Evolutionary conservation across 2,797 vertebrate species (phyloP), one percentile per base, ranked within the genome.

Genomic region (Eremophila alpestris): DNA sequence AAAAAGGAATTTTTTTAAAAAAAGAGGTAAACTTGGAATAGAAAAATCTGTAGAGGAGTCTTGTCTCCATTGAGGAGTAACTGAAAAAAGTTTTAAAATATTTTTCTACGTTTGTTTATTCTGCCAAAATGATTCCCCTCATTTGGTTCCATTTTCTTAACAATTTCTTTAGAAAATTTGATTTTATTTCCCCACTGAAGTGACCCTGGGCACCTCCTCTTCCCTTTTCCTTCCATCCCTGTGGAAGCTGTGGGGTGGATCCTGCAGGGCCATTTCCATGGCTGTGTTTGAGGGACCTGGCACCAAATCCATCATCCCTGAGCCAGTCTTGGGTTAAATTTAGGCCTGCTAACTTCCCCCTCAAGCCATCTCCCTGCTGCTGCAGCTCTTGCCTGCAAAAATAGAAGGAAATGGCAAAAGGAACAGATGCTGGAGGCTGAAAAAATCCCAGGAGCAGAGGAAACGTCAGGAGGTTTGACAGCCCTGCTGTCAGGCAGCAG

Each of bases 351-450:
- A 58, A 34, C 81, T 71, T 89, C 81, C 80, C 83, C 67, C 55
- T 55, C 9, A 1, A 93, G 67, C 63, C 74, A 12, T 5, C 67
- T 56, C 89, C 64, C 51, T 24, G 16, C 67, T 93, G 85, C 63
- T 75, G 70, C 62, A 64, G 85, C 74, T 83, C 43, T 46, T 62
- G 67, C 93, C 76, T 86, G 60, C 20, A 71, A 88, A 93, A 95
- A 95, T 52, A 93, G 75, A 71, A 87, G 75, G 10, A 78, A 92
- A 78, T n/a, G 56, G 81, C 38, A 64, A 75, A 78, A 87, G 70
- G 78, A 93, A 56, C 94, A 92, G 93, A 91, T 89, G 91, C 82
- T 73, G 55, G 86, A 82, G 90, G 76, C 41, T 68, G 71, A 92
- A 83, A 93, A 90, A 71, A 82, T 81, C 65, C 23, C 3, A 0